Evolutionary conservation across 2,888 invertebrate species (phyloP).

Genomic region (Formica aserva): DNA sequence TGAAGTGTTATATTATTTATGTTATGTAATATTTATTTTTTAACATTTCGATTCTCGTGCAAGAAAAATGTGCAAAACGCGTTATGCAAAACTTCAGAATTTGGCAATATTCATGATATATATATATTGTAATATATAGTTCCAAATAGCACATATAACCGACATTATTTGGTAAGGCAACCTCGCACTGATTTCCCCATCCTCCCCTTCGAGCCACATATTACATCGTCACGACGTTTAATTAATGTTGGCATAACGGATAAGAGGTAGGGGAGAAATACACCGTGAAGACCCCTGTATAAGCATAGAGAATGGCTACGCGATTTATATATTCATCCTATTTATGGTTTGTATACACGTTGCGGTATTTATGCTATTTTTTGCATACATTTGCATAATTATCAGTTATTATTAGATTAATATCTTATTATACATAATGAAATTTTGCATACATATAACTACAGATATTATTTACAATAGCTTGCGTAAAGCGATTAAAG

Average conservation of each 20-base stretch:
- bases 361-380: not conserved
- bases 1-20: not conserved
- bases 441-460: not conserved
- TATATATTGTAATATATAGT: not conserved
- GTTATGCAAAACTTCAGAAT: not conserved
- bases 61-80: not conserved
- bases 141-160: not conserved
- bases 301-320: slow-evolving; percentile 4
- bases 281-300: not conserved
- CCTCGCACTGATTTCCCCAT: slow-evolving; percentile 4
- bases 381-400: slow-evolving; percentile 1
- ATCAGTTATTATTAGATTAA: slow-evolving; percentile 6
- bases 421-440: not conserved
- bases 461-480: not conserved
- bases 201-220: not conserved
- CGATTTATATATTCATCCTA: slow-evolving; percentile 16
- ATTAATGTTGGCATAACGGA: slow-evolving; percentile 49
- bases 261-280: slow-evolving; percentile 34
- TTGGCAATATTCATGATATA: not conserved
- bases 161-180: slow-evolving; percentile 42
- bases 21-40: not conserved
- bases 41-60: not conserved
- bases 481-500: not conserved
- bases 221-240: slow-evolving; percentile 48
- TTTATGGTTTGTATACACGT: not conserved